phyloP scores from a whole-genome alignment of 2,113 vertebrate genomes.

The Lasiurus cinereus region DNA sequence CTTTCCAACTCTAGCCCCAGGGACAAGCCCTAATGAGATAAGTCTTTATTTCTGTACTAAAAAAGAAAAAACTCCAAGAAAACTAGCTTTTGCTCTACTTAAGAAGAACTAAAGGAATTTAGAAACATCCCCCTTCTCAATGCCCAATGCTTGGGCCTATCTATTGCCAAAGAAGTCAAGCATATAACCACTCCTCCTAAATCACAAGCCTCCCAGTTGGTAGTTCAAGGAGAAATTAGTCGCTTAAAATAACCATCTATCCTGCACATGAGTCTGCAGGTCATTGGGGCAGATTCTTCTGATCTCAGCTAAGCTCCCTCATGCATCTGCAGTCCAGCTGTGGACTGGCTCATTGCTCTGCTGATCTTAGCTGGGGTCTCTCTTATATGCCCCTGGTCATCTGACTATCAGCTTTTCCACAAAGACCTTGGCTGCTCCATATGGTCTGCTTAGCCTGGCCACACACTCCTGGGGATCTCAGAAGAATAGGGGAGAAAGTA shows the following conservation, averaged over 20 bases:
- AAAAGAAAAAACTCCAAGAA: slow-evolving; percentile 1
- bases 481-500: background rate
- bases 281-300: slow-evolving; percentile 35
- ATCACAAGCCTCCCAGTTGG: background rate
- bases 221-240: slow-evolving; percentile 48
- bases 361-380: slow-evolving; percentile 17
- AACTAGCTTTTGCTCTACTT: background rate
- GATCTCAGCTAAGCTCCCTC: slow-evolving; percentile 38
- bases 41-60: slow-evolving; percentile 30
- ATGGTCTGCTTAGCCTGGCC: background rate
- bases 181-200: background rate
- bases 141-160: background rate
- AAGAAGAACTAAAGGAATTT: background rate
- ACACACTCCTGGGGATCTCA: background rate
- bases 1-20: background rate
- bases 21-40: background rate
- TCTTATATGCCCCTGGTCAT: background rate
- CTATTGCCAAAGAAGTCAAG: slow-evolving; percentile 42
- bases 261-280: background rate
- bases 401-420: background rate
- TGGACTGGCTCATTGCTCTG: slow-evolving; percentile 43
- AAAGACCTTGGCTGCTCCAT: background rate
- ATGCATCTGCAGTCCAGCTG: slow-evolving; percentile 26
- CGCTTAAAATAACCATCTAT: slow-evolving; percentile 53
- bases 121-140: slow-evolving; percentile 26